phyloP scores from a whole-genome alignment of 2,113 vertebrate species.

The Xerus inauris region DNA sequence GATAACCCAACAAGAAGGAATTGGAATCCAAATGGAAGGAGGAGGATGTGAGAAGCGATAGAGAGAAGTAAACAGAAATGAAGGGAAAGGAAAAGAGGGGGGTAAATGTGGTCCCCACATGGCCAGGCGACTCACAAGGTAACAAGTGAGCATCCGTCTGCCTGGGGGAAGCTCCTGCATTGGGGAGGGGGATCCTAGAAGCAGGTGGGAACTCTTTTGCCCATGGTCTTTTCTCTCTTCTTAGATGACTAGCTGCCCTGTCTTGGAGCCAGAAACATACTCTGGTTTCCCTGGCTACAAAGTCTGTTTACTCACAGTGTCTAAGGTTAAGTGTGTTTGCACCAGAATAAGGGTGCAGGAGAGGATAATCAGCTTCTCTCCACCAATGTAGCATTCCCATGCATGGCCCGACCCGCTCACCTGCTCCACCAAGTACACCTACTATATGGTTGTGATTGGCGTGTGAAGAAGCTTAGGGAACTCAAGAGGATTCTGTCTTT shows the following conservation, averaged over 20 bases:
- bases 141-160: background rate
- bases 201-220: background rate
- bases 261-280: background rate
- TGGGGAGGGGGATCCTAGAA: accelerated
- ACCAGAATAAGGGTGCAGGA: background rate
- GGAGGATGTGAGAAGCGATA: background rate
- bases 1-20: background rate
- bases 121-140: background rate
- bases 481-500: background rate
- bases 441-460: no score
- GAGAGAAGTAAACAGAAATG: background rate
- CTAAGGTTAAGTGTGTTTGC: background rate
- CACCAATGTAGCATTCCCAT: accelerated
- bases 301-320: background rate
- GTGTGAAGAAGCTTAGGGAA: background rate
- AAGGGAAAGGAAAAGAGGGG: background rate
- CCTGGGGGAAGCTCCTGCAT: no score
- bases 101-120: background rate
- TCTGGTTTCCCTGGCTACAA: background rate
- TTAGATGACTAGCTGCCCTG: background rate
- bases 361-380: background rate
- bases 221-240: background rate
- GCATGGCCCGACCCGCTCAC: background rate
- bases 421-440: background rate
- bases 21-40: background rate